These are phyloP conservation scores for Siniperca knerii DNA, from an alignment of 2,113 vertebrate genomes.

Conservation along the genomic window DNA sequence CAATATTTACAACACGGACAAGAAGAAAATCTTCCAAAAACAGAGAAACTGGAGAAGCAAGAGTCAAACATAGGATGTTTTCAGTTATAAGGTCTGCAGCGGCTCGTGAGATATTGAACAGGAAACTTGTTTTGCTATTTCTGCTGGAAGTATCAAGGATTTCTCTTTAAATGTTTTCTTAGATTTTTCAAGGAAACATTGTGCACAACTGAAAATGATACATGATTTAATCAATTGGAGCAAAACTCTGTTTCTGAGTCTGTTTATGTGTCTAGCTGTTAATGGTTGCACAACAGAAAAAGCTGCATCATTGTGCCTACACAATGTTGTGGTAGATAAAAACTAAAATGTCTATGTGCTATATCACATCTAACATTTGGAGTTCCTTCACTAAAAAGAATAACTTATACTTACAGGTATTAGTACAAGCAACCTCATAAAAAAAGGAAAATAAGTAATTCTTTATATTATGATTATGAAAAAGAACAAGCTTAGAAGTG, in stretches of 20 bases:
- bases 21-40: conserved; percentile 37
- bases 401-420: neutral
- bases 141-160: conserved; percentile 18
- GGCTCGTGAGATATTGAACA: conserved; percentile 16
- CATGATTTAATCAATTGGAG: neutral
- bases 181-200: conserved; percentile 25
- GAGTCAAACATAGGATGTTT: conserved; percentile 51
- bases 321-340: neutral
- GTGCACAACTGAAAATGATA: neutral
- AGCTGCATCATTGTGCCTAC: neutral
- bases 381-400: neutral
- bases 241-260: neutral
- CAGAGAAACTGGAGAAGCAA: conserved; percentile 43
- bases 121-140: conserved; percentile 31
- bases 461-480: neutral
- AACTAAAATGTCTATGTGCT: neutral
- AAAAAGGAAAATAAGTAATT: neutral
- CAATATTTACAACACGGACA: conserved; percentile 51
- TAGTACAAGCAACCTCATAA: neutral
- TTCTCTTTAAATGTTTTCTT: conserved; percentile 28
- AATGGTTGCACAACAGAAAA: neutral
- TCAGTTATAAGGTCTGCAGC: conserved; percentile 44
- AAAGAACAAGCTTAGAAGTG: neutral
- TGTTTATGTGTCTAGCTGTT: neutral
- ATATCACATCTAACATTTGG: neutral